Evolutionary conservation across 2,888 invertebrate genomes (phyloP).

Genomic region (Gandaritis pyraliata): DNA sequence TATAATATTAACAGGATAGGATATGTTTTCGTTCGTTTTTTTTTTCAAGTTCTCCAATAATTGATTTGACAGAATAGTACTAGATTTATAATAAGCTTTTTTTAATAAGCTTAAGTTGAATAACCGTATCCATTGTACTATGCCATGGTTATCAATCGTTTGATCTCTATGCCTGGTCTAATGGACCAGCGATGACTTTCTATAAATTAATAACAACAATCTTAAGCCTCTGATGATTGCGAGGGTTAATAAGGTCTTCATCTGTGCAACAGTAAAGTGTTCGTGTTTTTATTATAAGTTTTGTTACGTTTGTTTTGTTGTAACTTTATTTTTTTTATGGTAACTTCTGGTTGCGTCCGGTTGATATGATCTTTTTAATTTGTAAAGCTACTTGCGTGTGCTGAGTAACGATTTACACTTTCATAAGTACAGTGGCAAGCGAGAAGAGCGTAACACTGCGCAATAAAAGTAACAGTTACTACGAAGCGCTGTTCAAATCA

Average conservation of each 20-base stretch:
- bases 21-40: too few species aligned
- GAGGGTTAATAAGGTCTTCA: slow-evolving; percentile 79
- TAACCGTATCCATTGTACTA: not conserved
- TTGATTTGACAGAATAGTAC: too few species aligned
- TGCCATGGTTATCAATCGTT: slow-evolving; percentile 59
- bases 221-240: slow-evolving; percentile 70
- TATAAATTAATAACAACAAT: slow-evolving; percentile 83
- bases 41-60: too few species aligned
- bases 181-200: slow-evolving; percentile 82
- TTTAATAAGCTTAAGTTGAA: too few species aligned
- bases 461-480: too few species aligned
- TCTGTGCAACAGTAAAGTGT: slow-evolving; percentile 61
- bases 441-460: too few species aligned
- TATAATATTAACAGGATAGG: too few species aligned
- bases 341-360: slow-evolving; percentile 58
- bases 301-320: slow-evolving; percentile 49
- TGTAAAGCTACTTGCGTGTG: slow-evolving; percentile 27
- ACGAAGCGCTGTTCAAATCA: too few species aligned
- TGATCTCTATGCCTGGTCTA: slow-evolving; percentile 80
- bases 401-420: not conserved
- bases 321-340: slow-evolving; percentile 43
- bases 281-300: slow-evolving; percentile 56
- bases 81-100: too few species aligned
- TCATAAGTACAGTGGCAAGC: too few species aligned
- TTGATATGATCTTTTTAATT: slow-evolving; percentile 45